Evolutionary conservation across 1,140 invertebrate species (phyloP).

Genomic region (Diachasma alloeum): DNA sequence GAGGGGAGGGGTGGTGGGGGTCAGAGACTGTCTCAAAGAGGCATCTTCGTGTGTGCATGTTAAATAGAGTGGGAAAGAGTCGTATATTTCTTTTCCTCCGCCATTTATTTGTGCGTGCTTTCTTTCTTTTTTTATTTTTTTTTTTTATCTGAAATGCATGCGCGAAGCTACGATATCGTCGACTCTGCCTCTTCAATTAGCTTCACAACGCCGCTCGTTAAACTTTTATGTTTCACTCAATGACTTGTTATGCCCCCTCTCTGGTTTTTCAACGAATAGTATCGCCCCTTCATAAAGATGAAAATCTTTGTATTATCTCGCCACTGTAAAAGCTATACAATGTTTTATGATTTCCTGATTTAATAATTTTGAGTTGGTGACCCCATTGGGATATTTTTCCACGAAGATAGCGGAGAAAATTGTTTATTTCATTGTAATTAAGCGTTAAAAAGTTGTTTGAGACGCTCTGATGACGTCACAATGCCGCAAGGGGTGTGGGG

Average conservation of each 20-base stretch:
- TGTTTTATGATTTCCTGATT: neutral
- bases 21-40: neutral
- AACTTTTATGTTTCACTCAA: conserved; percentile 41
- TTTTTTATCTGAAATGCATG: conserved; percentile 20
- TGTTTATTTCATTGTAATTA: too few species aligned
- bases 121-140: conserved; percentile 12
- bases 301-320: conserved; percentile 6
- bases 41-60: neutral
- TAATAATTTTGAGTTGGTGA: neutral
- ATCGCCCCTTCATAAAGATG: conserved; percentile 1
- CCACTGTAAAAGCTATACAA: neutral
- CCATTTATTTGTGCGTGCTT: neutral
- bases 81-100: conserved; percentile 7
- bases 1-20: too few species aligned
- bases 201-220: conserved; percentile 35
- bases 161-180: conserved; percentile 8
- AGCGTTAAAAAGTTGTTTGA: too few species aligned
- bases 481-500: too few species aligned
- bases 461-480: too few species aligned
- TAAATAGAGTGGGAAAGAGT: conserved; percentile 20
- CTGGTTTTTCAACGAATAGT: neutral
- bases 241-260: conserved; percentile 29
- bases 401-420: too few species aligned
- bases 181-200: conserved; percentile 37
- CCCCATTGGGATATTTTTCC: neutral